Conservation (phyloP, 2,888 invertebrate species). For the Drosophila colorata region DNA sequence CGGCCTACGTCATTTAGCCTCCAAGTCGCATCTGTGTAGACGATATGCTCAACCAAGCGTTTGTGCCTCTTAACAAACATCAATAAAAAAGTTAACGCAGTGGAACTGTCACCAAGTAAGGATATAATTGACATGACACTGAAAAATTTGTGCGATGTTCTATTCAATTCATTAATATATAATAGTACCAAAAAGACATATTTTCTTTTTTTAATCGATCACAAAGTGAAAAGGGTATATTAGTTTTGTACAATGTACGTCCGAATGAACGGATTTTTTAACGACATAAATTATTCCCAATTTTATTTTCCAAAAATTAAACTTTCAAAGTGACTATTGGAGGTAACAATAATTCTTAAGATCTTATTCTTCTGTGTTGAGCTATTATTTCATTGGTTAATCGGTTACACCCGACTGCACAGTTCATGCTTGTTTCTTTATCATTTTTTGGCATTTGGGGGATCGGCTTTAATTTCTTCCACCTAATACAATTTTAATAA, state of each 20-base stretch:
- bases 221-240: too few species aligned
- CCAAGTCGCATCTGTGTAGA: slow-evolving; percentile 8
- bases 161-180: slow-evolving; percentile 7
- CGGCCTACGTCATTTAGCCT: slow-evolving; percentile 30
- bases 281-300: too few species aligned
- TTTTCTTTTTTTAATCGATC: not conserved
- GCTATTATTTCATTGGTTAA: too few species aligned
- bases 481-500: too few species aligned
- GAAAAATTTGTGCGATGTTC: slow-evolving; percentile 6
- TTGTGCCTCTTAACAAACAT: slow-evolving; percentile 20
- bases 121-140: slow-evolving; percentile 51
- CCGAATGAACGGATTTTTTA: too few species aligned
- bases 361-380: too few species aligned
- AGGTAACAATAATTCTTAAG: too few species aligned
- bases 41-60: slow-evolving; percentile 36
- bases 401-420: too few species aligned
- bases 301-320: too few species aligned
- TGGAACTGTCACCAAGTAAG: slow-evolving; percentile 65
- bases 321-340: too few species aligned
- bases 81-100: slow-evolving; percentile 54
- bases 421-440: not conserved
- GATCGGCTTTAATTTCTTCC: slow-evolving; percentile 1
- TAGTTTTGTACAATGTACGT: too few species aligned
- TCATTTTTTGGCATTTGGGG: slow-evolving; percentile 1
- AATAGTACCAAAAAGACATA: not conserved